A percentile compares a stretch with the other conserved stretches of the same genome.
Evolutionary conservation across 2,888 invertebrate species (phyloP).

Genomic region (Portevinia maculata): DNA sequence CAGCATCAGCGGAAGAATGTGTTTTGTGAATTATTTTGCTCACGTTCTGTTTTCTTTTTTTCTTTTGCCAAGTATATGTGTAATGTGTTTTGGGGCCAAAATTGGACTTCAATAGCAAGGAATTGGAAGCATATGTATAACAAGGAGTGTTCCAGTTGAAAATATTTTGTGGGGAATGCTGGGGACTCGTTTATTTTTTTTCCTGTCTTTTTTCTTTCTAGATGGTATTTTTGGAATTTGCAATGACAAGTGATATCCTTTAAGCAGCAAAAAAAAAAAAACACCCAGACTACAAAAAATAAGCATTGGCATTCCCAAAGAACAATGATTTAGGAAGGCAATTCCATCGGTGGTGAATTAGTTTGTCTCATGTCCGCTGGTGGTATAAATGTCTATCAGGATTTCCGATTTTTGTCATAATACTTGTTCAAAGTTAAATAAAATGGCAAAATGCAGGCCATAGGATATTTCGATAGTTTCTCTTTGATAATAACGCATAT

Average conservation of each 20-base stretch:
- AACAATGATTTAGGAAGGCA: slow-evolving; percentile 61
- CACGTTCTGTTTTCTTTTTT: slow-evolving; percentile 64
- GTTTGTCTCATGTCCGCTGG: slow-evolving; percentile 38
- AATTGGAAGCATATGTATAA: slow-evolving; percentile 59
- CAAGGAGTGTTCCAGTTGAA: slow-evolving; percentile 63
- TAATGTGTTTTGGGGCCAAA: slow-evolving; percentile 45
- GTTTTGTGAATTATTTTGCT: slow-evolving; percentile 73
- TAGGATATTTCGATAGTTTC: background rate
- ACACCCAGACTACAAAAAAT: background rate
- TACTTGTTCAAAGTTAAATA: slow-evolving; percentile 7
- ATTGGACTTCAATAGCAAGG: slow-evolving; percentile 44
- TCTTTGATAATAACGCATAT: background rate
- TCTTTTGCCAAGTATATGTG: slow-evolving; percentile 12
- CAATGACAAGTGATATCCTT: slow-evolving; percentile 72
- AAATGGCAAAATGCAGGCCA: background rate
- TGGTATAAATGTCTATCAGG: slow-evolving; percentile 34
- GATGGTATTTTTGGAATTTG: slow-evolving; percentile 61
- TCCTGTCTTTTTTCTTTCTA: background rate
- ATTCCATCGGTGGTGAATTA: slow-evolving; percentile 48
- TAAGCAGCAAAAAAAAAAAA: slow-evolving; percentile 32
- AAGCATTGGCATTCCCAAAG: slow-evolving; percentile 32
- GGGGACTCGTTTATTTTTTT: slow-evolving; percentile 3
- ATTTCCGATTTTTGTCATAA: slow-evolving; percentile 19
- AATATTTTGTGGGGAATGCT: slow-evolving; percentile 24
- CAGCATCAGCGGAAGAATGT: slow-evolving; percentile 58